A percentile compares a stretch with the other conserved stretches of the same genome.
These are phyloP conservation scores for Scrobipalpa costella DNA, from an alignment of 2,888 invertebrate genomes.

Conservation along the genomic window DNA sequence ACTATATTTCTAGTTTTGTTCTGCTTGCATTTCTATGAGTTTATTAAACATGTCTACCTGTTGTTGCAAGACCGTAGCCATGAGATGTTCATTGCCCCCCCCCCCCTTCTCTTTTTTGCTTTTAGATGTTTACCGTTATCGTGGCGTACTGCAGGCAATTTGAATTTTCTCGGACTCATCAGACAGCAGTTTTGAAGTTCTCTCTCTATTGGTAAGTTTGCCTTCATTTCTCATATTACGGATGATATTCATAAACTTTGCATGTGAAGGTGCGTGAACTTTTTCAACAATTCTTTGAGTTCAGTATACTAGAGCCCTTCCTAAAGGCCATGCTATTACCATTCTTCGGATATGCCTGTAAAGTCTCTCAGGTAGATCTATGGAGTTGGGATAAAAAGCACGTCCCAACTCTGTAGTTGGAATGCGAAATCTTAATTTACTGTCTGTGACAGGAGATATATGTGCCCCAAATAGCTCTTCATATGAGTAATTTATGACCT, in stretches of 20 bases:
- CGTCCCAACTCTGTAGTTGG: slow-evolving; percentile 14
- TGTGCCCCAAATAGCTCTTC: slow-evolving; percentile 12
- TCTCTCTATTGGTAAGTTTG: slow-evolving; percentile 15
- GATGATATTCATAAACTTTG: neutral
- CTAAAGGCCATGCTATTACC: slow-evolving; percentile 6
- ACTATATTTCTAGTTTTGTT: too few relatives aligned
- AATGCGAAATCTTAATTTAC: slow-evolving; percentile 3
- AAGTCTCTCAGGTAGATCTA: slow-evolving; percentile 11
- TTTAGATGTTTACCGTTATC: neutral
- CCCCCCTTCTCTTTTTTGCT: neutral
- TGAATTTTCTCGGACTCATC: neutral
- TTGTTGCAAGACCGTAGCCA: too few relatives aligned
- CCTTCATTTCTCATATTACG: neutral
- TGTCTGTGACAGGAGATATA: neutral
- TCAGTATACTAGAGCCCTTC: slow-evolving; percentile 13
- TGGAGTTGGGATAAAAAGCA: slow-evolving; percentile 3
- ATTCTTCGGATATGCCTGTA: slow-evolving; percentile 6
- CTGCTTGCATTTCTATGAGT: slow-evolving; percentile 1
- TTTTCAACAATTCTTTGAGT: slow-evolving; percentile 3
- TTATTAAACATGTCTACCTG: neutral
- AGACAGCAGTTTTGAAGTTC: neutral
- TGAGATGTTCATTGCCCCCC: neutral
- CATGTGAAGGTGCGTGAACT: slow-evolving; percentile 12
- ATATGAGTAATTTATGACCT: neutral
- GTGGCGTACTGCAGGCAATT: neutral